phyloP scores from a whole-genome alignment of 2,797 vertebrate genomes.

The Epinephelus malabaricus region DNA sequence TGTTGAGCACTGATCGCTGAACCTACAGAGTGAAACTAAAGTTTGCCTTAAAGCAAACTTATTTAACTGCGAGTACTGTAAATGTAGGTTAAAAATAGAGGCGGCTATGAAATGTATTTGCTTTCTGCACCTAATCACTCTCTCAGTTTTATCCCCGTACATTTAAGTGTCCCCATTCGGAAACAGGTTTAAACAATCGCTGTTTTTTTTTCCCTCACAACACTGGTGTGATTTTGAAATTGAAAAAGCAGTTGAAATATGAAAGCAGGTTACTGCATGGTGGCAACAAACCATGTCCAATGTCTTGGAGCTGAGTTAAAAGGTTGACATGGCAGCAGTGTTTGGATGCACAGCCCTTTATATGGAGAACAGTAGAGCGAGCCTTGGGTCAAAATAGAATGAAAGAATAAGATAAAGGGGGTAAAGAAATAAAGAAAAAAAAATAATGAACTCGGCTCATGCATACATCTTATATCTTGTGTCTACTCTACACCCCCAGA shows the following conservation, averaged over 20 bases:
- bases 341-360: constrained; percentile 35
- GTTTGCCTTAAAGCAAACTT: not conserved
- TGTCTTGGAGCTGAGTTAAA: constrained; percentile 44
- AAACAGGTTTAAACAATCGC: not conserved
- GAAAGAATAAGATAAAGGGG: constrained; percentile 7
- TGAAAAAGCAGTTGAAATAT: constrained; percentile 35
- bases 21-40: not conserved
- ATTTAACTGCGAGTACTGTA: not conserved
- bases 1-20: not conserved
- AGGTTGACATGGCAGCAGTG: constrained; percentile 32
- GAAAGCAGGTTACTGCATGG: constrained; percentile 40
- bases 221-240: constrained; percentile 21
- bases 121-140: constrained; percentile 10
- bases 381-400: constrained; percentile 40
- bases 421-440: not conserved
- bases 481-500: constrained; percentile 29
- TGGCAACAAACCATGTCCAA: constrained; percentile 35
- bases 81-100: not conserved
- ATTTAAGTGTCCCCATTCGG: constrained; percentile 9
- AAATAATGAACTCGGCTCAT: constrained; percentile 15
- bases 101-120: not conserved
- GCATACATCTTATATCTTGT: constrained; percentile 21
- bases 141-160: not conserved
- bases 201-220: not conserved
- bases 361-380: constrained; percentile 24